These are phyloP conservation scores for Ahaetulla prasina DNA, from an alignment of 2,113 vertebrate genomes.

Conservation along the genomic window DNA sequence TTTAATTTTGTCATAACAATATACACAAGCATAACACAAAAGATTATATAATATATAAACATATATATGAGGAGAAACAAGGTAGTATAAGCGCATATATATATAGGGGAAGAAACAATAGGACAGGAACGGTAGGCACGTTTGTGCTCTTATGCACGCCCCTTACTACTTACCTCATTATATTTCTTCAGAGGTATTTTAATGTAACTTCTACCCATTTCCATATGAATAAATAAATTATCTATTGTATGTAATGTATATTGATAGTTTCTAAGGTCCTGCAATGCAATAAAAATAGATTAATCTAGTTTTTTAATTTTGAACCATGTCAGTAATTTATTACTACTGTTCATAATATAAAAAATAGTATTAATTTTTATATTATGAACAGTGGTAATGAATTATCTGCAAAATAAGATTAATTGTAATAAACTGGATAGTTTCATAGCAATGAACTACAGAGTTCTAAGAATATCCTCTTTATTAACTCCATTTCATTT, in stretches of 20 bases:
- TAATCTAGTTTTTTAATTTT: not conserved
- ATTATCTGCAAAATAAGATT: not conserved
- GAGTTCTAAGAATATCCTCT: not conserved
- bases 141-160: too few species aligned
- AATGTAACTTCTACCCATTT: slow-evolving; percentile 91
- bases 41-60: too few species aligned
- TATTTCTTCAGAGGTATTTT: slow-evolving; percentile 86
- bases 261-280: slow-evolving; percentile 94
- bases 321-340: not conserved
- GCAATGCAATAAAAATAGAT: slow-evolving; percentile 37
- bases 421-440: not conserved
- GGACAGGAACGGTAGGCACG: too few species aligned
- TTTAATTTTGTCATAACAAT: too few species aligned
- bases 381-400: too few species aligned
- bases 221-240: slow-evolving; percentile 87
- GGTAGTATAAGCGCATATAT: too few species aligned
- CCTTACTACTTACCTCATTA: slow-evolving; percentile 84
- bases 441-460: not conserved
- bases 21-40: too few species aligned
- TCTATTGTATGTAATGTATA: slow-evolving; percentile 86
- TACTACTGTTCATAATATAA: not conserved
- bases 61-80: too few species aligned
- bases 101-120: too few species aligned
- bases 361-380: not conserved
- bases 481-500: not conserved